Evolutionary conservation across 2,888 invertebrate species (phyloP), one percentile per base, ranked within the genome.

Genomic region (Acanthosoma haemorrhoidale): DNA sequence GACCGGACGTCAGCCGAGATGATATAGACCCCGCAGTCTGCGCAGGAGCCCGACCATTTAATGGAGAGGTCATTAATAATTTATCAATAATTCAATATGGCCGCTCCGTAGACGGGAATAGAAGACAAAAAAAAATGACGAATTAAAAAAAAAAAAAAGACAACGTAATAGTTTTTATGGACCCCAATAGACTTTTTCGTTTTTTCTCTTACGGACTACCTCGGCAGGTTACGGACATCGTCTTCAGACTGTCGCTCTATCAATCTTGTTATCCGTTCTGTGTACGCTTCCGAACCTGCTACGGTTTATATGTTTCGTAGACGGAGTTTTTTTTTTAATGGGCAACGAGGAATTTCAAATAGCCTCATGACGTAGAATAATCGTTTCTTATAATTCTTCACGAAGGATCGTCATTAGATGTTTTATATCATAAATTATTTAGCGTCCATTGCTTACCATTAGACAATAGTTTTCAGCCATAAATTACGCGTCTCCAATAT

Each of bases 31-130:
- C 15, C 2, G 25, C 13, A 21, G 43, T 11, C 43, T 43, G 21
- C 43, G 21, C n/a, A n/a, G n/a, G n/a, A n/a, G 11, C 43, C 25
- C 13, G 1, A 15, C 11, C 21, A 43, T 43, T 43, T 43, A 43
- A 43, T 43, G 21, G 43, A 21, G 13, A 21, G 13, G 43, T 43
- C 43, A 43, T 43, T 43, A 43, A 43, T 43, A 43, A 43, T 43
- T 43, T 43, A 43, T 43, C 43, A 43, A 43, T 43, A 43, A 43
- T 43, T 43, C 43, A 21, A 43, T 43, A 43, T 43, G 43, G 43
- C 43, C 43, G 43, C 25, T 43, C 13, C 21, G 43, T 13, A 21
- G 21, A 21, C 21, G 43, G 21, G 25, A 43, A 21, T 21, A 21
- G 25, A 43, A 41, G 9, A 16, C 16, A 41, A 41, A 41, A 11